These are phyloP conservation scores for Fringilla coelebs DNA, from an alignment of 2,797 vertebrate genomes.

Conservation along the genomic window DNA sequence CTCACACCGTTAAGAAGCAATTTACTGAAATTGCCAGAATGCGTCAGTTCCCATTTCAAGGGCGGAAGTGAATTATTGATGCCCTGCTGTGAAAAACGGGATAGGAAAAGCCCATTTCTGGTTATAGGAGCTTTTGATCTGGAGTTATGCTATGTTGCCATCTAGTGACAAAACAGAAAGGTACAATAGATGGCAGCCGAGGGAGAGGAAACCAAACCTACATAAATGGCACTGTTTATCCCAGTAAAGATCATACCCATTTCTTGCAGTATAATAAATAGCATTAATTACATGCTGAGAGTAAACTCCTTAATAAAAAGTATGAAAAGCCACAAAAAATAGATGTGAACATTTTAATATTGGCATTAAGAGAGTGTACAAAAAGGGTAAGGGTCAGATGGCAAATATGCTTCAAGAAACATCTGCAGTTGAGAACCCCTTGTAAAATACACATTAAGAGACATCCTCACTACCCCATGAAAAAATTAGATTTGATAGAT, in stretches of 20 bases:
- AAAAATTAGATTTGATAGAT: neutral
- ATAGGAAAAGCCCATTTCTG: neutral
- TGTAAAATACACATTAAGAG: neutral
- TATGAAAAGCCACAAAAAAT: neutral
- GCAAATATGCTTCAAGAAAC: neutral
- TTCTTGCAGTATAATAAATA: neutral
- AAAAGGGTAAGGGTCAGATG: neutral
- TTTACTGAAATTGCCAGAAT: neutral
- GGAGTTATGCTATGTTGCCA: constrained; percentile 39
- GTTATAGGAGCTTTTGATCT: neutral
- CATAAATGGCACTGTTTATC: neutral
- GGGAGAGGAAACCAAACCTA: neutral
- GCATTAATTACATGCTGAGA: neutral
- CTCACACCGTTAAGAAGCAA: neutral
- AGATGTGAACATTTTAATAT: neutral
- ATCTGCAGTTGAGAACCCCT: neutral
- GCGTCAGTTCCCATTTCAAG: neutral
- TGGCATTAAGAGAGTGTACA: neutral
- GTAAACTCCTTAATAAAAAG: neutral
- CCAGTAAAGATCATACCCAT: neutral
- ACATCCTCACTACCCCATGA: neutral
- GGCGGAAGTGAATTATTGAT: neutral
- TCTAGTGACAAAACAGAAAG: constrained; percentile 26
- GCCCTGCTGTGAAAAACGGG: neutral
- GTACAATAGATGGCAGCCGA: neutral